These are phyloP conservation scores for Stegostoma tigrinum DNA, from an alignment of 2,113 vertebrate genomes.

Conservation along the genomic window DNA sequence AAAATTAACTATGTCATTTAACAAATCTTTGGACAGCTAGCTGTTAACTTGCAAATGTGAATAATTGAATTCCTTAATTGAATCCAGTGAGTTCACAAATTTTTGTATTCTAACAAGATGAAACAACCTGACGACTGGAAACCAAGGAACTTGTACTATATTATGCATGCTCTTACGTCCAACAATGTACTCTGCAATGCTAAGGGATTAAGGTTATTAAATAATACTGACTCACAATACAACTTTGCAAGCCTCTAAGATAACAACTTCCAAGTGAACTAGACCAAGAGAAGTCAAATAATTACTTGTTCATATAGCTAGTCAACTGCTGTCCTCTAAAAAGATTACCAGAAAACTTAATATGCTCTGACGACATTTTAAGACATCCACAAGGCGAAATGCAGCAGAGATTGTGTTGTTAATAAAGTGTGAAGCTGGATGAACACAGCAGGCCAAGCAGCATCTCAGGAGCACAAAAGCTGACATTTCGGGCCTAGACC, in stretches of 20 bases:
- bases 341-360: background rate
- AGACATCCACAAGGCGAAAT: background rate
- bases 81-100: background rate
- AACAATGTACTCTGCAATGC: background rate
- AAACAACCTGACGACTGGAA: background rate
- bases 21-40: background rate
- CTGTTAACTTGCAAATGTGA: background rate
- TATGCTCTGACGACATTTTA: background rate
- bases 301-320: background rate
- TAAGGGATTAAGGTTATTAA: background rate
- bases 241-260: background rate
- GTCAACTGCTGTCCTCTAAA: background rate
- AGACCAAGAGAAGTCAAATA: background rate
- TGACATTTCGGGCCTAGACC: too few species aligned
- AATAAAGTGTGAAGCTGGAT: too few species aligned
- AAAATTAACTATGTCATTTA: background rate
- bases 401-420: background rate
- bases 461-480: too few species aligned
- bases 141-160: background rate
- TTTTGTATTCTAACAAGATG: background rate
- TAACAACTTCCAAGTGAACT: slow-evolving; percentile 4
- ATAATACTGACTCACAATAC: background rate
- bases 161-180: background rate
- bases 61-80: background rate
- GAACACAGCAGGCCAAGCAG: too few species aligned